Evolutionary conservation across 2,888 invertebrate species (phyloP), one percentile per base, ranked within the genome.

Genomic region (Pecten maximus): DNA sequence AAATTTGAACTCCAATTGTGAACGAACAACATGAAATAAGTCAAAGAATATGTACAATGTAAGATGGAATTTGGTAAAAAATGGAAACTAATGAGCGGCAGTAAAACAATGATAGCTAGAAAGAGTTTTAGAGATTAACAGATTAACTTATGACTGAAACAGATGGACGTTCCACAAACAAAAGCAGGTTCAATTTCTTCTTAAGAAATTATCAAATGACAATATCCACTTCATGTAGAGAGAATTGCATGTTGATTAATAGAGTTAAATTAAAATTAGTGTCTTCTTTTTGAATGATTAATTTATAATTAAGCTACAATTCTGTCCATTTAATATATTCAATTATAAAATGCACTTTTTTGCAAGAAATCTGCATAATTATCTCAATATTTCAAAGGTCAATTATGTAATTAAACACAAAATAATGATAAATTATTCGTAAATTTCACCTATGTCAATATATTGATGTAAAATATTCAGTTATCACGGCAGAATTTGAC

Each of bases 401-500:
- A 74, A 28, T 10, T 74, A 28, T 35, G 74, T 74, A 74, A 74
- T 74, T 35, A 74, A 35, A 74, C 74, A 74, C 28, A 35, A 74
- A 74, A 74, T 74, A 74, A 74, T 74, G 74, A 74, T 74, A 74
- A 74, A 74, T 35, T 74, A 74, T 74, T 74, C 74, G 12, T 10
- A 74, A 74, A 74, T 74, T 74, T 74, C 74, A 74, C 28, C 74
- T 74, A 74, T 74, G 74, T 74, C 74, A 74, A 74, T 23, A 12
- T 35, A 74, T 74, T 74, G 74, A 74, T 74, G 74, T 35, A 35
- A 35, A 10, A 74, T 74, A 28, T 28, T 28, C 74, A 74, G 35
- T 74, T 35, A 74, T 28, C 74, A 74, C 74, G 16, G 15, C 74
- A 28, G 23, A 35, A 8, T 35, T 28, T 74, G 74, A 74, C 74